Base-by-base conservation (phyloP, 2,888 invertebrate species). In the Colostygia pectinataria region DNA sequence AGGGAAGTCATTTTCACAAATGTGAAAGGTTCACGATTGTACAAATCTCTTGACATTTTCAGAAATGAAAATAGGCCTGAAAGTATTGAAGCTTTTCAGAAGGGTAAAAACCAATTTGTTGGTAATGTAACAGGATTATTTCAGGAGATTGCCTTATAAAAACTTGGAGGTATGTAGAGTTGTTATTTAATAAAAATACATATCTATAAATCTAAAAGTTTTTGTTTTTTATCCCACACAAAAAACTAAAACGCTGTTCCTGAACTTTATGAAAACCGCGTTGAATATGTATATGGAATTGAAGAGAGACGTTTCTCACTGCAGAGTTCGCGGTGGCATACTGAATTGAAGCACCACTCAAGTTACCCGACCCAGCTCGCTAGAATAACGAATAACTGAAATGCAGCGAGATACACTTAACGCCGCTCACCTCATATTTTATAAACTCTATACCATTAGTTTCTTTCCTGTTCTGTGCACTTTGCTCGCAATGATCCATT, bases 1-100 rank as follows among this genome's bases (percentile, higher is more conserved):
- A 61, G 62, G 71, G 62, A 71, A 72, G 68, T 63, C 55, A 67
- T 66, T 63, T 59, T 59, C 58, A 46, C 57, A 55, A 58, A 63
- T 56, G 59, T 59, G 58, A 63, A 61, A 59, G 54, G 57, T 56
- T 55, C 49, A 46, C 42, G 48, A 55, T 52, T 57, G 48, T 55
- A 57, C 48, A 53, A 43, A 52, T 55, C 43, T 52, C 45, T 51
- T 53, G 52, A 52, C 53, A 49, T 43, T 56, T 51, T 42, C 28
- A 32, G 45, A 9, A 20, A 25, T 38, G 36, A 42, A 50, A 53
- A 45, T 43, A 48, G 32, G 12, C 20, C n/a, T n/a, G 20, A 50
- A 53, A 32, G 34, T 37, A 37, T 53, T 28, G 10, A 14, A 39
- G 24, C 28, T 18, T 38, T 43, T 41, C 48, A 45, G 15, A 25